Evolutionary conservation across 2,797 vertebrate genomes (phyloP), one percentile per base, ranked within the genome.

Genomic region (Strix occidentalis): DNA sequence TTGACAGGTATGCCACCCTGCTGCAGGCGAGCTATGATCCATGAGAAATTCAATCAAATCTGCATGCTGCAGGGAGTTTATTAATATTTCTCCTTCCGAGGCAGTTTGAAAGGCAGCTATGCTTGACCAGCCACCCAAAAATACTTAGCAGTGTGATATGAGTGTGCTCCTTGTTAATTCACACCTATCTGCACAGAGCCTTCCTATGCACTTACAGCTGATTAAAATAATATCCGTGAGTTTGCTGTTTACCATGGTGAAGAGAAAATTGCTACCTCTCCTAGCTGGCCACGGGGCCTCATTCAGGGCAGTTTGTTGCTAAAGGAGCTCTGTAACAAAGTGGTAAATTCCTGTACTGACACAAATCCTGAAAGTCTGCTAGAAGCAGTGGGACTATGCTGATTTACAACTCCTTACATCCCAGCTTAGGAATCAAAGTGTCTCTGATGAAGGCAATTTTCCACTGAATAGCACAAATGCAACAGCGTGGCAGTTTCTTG

Each of bases 11-110:
- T 90, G 92, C 96, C 95, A 95, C 95, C 94, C 96, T 91, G 96
- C 92, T 95, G 96, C 95, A 95, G 89, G 95, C 90, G 64, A 97
- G 93, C 97, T 92, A 20, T 95, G 97, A 97, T 97, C 96, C 97
- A 96, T 96, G 93, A 98, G 97, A 98, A 97, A 98, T 97, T 97
- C 93, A 97, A 98, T 97, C 97, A 97, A 96, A 97, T 97, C 93
- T 97, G 93, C 91, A 90, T 92, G 96, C 97, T 97, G 97, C 97
- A 89, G 89, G 95, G 98, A 97, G 93, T 98, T 98, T 97, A 97
- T 98, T 97, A 97, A 97, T 97, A 97, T 97, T 98, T 97, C 97
- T 97, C 95, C 74, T 98, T 97, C 96, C 41, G 72, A 97, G 97
- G 95, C 96, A 96, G 91, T 97, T 97, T 98, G 97, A 95, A 97